These are phyloP conservation scores for Crotophaga sulcirostris DNA, from an alignment of 2,113 vertebrate genomes.

Conservation along the genomic window DNA sequence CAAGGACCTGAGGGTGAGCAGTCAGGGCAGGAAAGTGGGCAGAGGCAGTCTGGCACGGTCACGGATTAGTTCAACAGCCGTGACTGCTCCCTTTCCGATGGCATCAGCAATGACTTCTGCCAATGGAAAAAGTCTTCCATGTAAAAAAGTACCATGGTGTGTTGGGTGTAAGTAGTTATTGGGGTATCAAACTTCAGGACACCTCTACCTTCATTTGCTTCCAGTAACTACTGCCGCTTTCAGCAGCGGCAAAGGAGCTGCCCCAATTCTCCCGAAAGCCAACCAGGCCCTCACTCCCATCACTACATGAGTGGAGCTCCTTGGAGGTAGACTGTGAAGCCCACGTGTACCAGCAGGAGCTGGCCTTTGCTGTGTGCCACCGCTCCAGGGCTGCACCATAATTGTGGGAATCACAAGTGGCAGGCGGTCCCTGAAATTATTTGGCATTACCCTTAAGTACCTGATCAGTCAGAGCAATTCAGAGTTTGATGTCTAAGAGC, in stretches of 20 bases:
- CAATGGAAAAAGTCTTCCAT: accelerated
- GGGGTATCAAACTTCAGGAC: not conserved
- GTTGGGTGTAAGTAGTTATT: not conserved
- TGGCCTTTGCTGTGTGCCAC: not conserved
- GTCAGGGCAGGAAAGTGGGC: not conserved
- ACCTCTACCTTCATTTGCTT: not conserved
- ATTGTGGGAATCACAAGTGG: not conserved
- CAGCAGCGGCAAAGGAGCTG: accelerated
- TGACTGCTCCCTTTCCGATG: not conserved
- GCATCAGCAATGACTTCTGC: accelerated
- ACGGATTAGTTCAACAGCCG: accelerated
- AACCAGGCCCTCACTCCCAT: not conserved
- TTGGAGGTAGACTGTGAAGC: accelerated
- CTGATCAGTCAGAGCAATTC: not conserved
- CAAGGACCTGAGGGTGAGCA: accelerated
- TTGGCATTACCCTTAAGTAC: not conserved
- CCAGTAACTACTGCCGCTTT: accelerated
- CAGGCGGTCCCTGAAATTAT: not conserved
- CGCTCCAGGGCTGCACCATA: accelerated
- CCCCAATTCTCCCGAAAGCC: not conserved
- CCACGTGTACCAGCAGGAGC: accelerated
- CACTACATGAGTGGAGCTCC: accelerated
- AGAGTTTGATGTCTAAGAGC: constrained; percentile 16
- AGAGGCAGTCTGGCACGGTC: not conserved
- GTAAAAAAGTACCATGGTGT: accelerated